Base-by-base conservation (phyloP, 2,797 vertebrate species). In the Alosa sapidissima region DNA sequence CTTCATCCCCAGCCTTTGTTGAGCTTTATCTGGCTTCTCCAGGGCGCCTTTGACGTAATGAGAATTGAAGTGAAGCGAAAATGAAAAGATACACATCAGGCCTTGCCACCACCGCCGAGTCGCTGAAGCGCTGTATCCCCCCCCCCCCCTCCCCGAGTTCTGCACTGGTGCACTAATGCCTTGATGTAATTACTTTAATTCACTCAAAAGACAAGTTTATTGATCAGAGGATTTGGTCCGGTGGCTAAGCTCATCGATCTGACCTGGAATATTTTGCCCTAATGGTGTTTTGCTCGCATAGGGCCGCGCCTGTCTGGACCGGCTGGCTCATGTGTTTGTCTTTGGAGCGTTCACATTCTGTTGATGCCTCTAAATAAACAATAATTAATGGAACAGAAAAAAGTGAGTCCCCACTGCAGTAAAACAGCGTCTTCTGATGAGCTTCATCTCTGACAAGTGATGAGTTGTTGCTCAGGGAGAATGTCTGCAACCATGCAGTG, bases 181-280 rank as follows among this genome's bases (percentile, higher is more conserved):
- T 89, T 84, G 88, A 89, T 88, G 83, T 83, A 90, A 91, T 90
- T 89, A 88, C 86, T 88, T 89, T 87, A 88, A 90, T 88, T 88
- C 84, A 90, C 87, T 88, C 84, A 86, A 89, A 89, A 89, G 82
- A 85, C 85, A 84, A 58, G 75, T 54, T 82, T 86, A 90, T 90
- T 90, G 89, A 89, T 90, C 88, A 41, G 21, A 82, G 84, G 86
- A 86, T 85, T 88, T 60, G 52, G 81, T 86, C 89, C 85, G 86
- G 84, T 88, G 87, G 81, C 81, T 87, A 54, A 52, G 51, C 65
- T 54, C 81, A 87, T 90, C 81, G 89, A 89, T 81, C 87, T 81
- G 83, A 78, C 51, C 81, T 82, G 78, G 82, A 85, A 86, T 82
- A 86, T 86, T 85, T 85, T 3, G 58, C n/a, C 58, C n/a, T 62